Evolutionary conservation across 2,113 vertebrate genomes (phyloP).

Genomic region (Salvelinus fontinalis): DNA sequence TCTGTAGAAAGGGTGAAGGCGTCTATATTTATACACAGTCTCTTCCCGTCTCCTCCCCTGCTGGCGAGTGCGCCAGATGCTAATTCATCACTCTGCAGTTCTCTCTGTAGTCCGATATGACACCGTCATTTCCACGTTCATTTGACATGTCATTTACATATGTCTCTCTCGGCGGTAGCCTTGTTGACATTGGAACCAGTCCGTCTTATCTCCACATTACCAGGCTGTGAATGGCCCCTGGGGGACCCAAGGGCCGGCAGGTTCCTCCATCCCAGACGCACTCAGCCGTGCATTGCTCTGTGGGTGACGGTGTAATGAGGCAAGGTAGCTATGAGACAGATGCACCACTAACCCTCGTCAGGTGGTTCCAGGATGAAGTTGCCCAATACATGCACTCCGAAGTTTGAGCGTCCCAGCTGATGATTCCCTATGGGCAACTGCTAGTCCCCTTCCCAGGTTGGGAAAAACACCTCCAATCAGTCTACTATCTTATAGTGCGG

Average conservation of each 20-base stretch:
- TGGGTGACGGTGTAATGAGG: background rate
- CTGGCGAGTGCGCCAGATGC: background rate
- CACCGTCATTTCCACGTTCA: background rate
- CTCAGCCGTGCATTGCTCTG: background rate
- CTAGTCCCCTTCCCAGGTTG: too few species aligned
- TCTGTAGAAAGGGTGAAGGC: slow-evolving; percentile 21
- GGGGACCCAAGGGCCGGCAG: too few species aligned
- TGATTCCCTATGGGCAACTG: too few species aligned
- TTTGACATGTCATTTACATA: background rate
- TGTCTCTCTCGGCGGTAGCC: background rate
- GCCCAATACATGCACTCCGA: too few species aligned
- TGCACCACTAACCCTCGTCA: background rate
- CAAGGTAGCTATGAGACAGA: background rate
- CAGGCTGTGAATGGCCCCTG: background rate
- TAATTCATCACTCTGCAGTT: background rate
- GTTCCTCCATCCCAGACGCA: background rate
- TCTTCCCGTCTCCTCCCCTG: background rate
- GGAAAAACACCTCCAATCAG: too few species aligned
- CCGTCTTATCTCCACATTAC: background rate
- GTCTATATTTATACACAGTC: background rate
- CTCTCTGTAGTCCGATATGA: background rate
- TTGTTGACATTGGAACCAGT: background rate
- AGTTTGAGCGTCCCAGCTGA: too few species aligned
- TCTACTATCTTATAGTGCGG: too few species aligned
- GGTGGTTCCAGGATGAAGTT: too few species aligned